phyloP scores from a whole-genome alignment of 2,797 vertebrate genomes.

The Adrianichthys oophorus region DNA sequence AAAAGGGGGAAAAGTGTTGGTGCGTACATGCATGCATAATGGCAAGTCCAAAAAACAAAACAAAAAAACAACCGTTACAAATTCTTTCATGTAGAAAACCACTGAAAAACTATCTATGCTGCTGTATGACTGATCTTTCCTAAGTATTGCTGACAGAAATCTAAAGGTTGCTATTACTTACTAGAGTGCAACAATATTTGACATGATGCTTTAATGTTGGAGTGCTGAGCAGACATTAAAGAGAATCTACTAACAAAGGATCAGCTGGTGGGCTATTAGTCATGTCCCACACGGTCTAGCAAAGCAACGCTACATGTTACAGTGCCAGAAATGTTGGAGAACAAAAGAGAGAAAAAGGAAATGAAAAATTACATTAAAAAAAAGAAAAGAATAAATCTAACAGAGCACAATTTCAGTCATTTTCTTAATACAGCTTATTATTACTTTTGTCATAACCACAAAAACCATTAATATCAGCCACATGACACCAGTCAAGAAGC shows the following conservation, averaged over 20 bases:
- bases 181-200: background rate
- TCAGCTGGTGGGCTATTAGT: conserved; percentile 1
- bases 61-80: no score
- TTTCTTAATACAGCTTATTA: no score
- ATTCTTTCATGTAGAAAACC: background rate
- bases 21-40: no score
- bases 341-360: background rate
- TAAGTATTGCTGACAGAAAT: background rate
- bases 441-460: no score
- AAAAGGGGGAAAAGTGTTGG: no score
- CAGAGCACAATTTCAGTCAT: background rate
- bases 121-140: no score
- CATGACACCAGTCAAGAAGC: no score
- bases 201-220: background rate
- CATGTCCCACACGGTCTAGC: background rate
- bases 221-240: background rate
- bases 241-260: background rate
- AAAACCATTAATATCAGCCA: no score
- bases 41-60: no score
- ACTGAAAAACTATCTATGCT: no score
- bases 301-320: background rate
- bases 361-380: background rate
- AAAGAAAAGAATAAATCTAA: background rate
- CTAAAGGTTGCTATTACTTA: background rate
- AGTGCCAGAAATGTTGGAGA: background rate